Evolutionary conservation across 2,888 invertebrate genomes (phyloP), one percentile per base, ranked within the genome.

Genomic region (Eutolmus rufibarbis): DNA sequence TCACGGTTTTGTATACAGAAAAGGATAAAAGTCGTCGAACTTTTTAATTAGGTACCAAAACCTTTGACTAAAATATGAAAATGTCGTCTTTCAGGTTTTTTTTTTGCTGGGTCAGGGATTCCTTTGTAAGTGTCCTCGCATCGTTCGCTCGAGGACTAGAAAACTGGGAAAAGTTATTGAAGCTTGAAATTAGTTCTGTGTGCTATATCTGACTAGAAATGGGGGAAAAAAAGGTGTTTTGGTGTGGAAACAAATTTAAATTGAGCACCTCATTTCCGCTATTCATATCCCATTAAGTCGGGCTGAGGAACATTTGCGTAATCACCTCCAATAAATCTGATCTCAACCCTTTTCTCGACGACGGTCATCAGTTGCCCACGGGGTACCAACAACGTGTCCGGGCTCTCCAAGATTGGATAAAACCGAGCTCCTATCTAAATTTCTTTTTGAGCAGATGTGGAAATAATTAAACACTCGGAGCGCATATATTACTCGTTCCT

Each of bases 231-330:
- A 79, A 79, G 79, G 51, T 51, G 31, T 79, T 46, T 51, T 28
- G 78, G 79, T 79, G 79, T 51, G 79, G 51, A 51, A 51, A 23
- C 51, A 79, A 46, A 79, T 51, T 51, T 79, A 46, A 79, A 79
- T 79, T 79, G 79, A 79, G 51, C 51, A 51, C 31, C 79, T 51
- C 79, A 79, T 79, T 51, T 51, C 79, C 51, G 28, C 23, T 46
- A 79, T 46, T 79, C 51, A 79, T 79, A 51, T 79, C 79, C 79
- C 79, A 79, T 79, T 79, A 79, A 79, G 79, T 23, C n/a, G 51
- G 46, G 31, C 16, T 79, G 79, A 51, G 31, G 51, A 28, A 79
- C 51, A n/a, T 79, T 79, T 79, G 51, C 79, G 79, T 79, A 79
- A 79, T 79, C 79, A 56, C 79, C 51, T 79, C 14, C 79, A 79